These are phyloP conservation scores for Xestia ashworthii DNA, from an alignment of 2,888 invertebrate genomes.

Conservation along the genomic window DNA sequence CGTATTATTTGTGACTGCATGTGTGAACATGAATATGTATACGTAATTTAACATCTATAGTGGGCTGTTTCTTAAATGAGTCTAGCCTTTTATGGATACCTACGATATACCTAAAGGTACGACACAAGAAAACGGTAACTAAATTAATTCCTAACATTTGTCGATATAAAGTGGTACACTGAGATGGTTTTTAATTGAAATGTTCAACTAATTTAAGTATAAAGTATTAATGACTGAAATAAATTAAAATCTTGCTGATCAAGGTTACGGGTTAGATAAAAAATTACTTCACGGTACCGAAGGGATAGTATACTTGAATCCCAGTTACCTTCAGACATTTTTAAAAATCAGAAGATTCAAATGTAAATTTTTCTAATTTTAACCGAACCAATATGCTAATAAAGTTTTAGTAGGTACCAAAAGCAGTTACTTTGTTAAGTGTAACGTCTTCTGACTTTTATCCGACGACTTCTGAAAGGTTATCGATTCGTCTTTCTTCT, in stretches of 20 bases:
- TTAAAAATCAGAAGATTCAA: background rate
- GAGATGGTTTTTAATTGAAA: slow-evolving; percentile 47
- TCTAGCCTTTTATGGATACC: slow-evolving; percentile 36
- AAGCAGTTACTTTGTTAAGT: background rate
- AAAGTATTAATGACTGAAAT: slow-evolving; percentile 17
- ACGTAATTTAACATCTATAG: slow-evolving; percentile 45
- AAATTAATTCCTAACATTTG: slow-evolving; percentile 6
- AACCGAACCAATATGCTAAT: background rate
- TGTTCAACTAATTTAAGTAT: slow-evolving; percentile 51
- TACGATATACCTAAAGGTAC: slow-evolving; percentile 43
- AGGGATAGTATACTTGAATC: background rate
- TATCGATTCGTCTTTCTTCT: background rate
- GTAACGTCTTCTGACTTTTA: background rate
- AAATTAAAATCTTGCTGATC: background rate
- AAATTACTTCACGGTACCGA: background rate
- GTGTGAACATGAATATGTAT: slow-evolving; percentile 55
- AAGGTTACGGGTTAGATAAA: background rate
- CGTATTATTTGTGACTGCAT: slow-evolving; percentile 51
- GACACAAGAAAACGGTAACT: slow-evolving; percentile 58
- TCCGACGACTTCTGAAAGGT: background rate
- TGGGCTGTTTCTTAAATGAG: slow-evolving; percentile 27
- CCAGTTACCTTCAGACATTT: background rate
- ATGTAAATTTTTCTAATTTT: background rate
- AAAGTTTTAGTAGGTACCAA: background rate
- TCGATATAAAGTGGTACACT: slow-evolving; percentile 1